phyloP scores from a whole-genome alignment of 2,113 vertebrate species.

The Corythaeola cristata region DNA sequence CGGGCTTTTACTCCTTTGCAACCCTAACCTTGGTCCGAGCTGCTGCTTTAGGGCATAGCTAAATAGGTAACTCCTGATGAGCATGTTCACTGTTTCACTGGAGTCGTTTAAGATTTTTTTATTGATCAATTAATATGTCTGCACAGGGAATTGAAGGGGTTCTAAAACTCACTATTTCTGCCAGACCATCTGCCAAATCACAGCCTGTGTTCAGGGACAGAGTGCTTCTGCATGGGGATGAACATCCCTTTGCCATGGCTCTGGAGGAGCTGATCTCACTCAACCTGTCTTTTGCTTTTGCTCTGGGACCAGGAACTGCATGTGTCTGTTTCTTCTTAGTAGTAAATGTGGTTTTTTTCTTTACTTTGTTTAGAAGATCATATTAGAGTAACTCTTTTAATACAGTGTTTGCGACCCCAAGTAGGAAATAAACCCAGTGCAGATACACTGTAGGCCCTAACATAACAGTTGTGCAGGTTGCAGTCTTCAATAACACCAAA shows the following conservation, averaged over 20 bases:
- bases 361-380: not conserved
- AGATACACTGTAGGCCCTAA: not conserved
- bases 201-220: not conserved
- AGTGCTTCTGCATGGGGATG: not conserved
- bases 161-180: not conserved
- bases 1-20: not conserved
- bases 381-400: not conserved
- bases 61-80: not conserved
- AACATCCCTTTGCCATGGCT: not conserved
- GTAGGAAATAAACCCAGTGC: not conserved
- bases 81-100: not conserved
- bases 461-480: too few relatives aligned
- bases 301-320: not conserved
- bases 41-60: not conserved
- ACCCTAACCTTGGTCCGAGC: rapidly evolving
- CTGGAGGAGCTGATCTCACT: not conserved
- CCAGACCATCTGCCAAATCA: not conserved
- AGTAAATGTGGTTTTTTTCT: not conserved
- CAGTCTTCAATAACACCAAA: not conserved
- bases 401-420: not conserved
- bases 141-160: not conserved
- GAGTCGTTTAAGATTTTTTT: not conserved
- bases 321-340: not conserved
- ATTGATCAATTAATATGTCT: not conserved
- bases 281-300: not conserved